A percentile compares a stretch with the other conserved stretches of the same genome.
phyloP scores from a whole-genome alignment of 2,888 invertebrate genomes.

The Pharmacophagus antenor region DNA sequence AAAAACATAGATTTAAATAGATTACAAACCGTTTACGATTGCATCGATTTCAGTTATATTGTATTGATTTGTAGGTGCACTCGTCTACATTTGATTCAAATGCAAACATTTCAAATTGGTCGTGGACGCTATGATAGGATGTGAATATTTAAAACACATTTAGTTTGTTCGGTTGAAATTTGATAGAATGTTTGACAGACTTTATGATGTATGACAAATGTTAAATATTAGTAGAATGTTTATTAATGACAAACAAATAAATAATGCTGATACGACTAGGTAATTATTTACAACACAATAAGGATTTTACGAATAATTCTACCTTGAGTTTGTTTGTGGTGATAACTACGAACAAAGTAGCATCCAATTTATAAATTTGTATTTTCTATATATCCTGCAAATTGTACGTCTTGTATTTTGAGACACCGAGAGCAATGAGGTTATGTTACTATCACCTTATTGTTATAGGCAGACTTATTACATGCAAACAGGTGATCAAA shows the following conservation, averaged over 20 bases:
- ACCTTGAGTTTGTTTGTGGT: too few species aligned
- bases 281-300: too few species aligned
- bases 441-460: too few species aligned
- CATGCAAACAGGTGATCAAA: too few species aligned
- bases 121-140: constrained; percentile 7
- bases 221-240: background rate
- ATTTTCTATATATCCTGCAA: too few species aligned
- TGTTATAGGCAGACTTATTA: too few species aligned
- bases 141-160: constrained; percentile 23
- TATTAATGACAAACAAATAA: background rate
- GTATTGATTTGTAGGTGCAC: background rate
- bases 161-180: constrained; percentile 16
- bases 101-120: constrained; percentile 11
- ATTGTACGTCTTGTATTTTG: too few species aligned
- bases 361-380: too few species aligned
- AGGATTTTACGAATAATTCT: too few species aligned
- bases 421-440: too few species aligned
- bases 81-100: constrained; percentile 8
- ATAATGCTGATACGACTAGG: too few species aligned
- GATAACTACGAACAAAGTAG: too few species aligned
- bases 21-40: background rate
- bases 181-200: background rate
- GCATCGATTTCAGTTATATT: background rate
- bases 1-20: background rate
- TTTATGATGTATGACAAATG: background rate